Evolutionary conservation across 2,888 invertebrate species (phyloP), one percentile per base, ranked within the genome.

Genomic region (Spilosoma lubricipeda): DNA sequence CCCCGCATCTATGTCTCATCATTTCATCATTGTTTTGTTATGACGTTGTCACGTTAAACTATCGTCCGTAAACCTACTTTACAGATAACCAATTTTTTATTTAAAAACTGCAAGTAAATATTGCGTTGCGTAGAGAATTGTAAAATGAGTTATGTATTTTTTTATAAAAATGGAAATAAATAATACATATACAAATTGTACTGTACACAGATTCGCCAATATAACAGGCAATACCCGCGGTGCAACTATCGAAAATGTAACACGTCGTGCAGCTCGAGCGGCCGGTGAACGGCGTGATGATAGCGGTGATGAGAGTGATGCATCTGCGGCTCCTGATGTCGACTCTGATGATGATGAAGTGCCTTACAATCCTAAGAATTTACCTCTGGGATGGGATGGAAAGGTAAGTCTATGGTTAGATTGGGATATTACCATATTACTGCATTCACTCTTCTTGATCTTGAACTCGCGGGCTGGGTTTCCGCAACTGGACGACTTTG

Each of bases 301-400:
- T 70, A 98, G 98, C 89, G 98, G 97, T 36, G 99, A 99, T 86
- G 98, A 98, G 70, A 98, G 98, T 85, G 98, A 97, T 85, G 96
- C 94, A 0, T 96, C 97, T 48, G 98, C 97, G 69, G 98, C 98
- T 67, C 98, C 99, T 77, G 98, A 98, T 86, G 97, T 97, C 77
- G 98, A 99, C 84, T 98, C 99, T 80, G 98, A 98, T 86, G 98
- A 98, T 82, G 98, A 98, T 89, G 99, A 99, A 89, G 98, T 99
- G 52, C 99, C 99, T 0, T 99, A 99, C 93, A 99, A 99, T 96
- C 99, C 99, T 0, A 99, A 99, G 95, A 99, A 99, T 95, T 95
- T 99, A 74, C 99, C 99, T 0, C 97, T 99, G 0, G 99, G 99
- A 0, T 99, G 99, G 99, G 99, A 99, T 94, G 99, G 99, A 73